phyloP scores from a whole-genome alignment of 2,888 invertebrate species.

The Eucera pruinosa region DNA sequence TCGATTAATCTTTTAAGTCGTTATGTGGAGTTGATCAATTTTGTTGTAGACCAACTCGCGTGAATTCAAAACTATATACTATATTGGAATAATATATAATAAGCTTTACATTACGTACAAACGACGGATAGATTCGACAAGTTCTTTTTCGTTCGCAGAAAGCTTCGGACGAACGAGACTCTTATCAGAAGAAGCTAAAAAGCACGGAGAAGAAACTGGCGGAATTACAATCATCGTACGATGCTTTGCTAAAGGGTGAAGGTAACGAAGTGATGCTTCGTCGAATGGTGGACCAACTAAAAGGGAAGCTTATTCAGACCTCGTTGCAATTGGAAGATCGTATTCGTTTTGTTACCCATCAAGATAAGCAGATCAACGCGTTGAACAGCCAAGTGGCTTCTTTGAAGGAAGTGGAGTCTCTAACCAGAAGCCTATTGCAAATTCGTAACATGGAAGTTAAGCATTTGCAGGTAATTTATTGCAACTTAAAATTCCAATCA shows the following conservation, averaged over 20 bases:
- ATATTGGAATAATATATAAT: no score
- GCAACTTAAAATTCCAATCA: no score
- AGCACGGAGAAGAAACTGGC: conserved; percentile 76
- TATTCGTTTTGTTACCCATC: conserved; percentile 85
- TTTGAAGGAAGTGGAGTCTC: conserved; percentile 91
- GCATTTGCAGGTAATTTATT: conserved; percentile 87
- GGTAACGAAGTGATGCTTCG: conserved; percentile 60
- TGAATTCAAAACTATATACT: no score
- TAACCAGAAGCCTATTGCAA: conserved; percentile 92
- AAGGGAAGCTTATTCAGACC: conserved; percentile 72
- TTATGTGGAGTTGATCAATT: no score
- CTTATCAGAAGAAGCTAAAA: conserved; percentile 73
- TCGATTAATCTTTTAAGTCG: no score
- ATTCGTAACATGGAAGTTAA: conserved; percentile 92
- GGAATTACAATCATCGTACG: conserved; percentile 69
- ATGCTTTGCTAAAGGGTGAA: conserved; percentile 61
- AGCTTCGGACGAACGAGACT: conserved; percentile 74
- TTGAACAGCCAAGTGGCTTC: conserved; percentile 90
- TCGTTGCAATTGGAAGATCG: conserved; percentile 77
- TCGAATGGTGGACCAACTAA: conserved; percentile 76
- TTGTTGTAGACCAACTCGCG: no score
- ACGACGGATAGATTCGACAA: no score
- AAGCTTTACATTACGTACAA: no score
- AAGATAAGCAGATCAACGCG: conserved; percentile 91
- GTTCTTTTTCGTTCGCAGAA: conserved; percentile 64